Evolutionary conservation across 1,140 invertebrate genomes (phyloP), one percentile per base, ranked within the genome.

Genomic region (Cataglyphis hispanica): DNA sequence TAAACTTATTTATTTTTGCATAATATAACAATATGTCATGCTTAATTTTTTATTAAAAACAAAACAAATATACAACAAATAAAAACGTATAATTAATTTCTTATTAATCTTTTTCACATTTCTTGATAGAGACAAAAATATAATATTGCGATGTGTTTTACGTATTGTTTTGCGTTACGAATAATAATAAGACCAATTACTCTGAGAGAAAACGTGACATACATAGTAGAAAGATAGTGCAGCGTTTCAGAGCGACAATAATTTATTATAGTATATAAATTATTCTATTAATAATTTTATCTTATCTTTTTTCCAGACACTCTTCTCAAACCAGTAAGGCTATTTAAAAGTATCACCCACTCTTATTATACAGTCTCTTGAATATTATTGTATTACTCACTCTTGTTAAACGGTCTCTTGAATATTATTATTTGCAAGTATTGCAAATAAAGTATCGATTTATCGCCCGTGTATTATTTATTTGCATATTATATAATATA

Each of bases 161-260:
- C 19, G 19, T 64, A 25, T 31, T 37, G 31, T 64, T 34, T 31
- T 37, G 31, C n/a, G 13, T 37, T 66, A 64, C 25, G n/a, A 61
- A 78, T 78, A 78, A 53, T 78, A 67, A 66, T 83, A 83, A 31
- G 40, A 16, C 16, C 50, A 72, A 70, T 72, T 83, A 83, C 43
- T 27, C 34, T 58, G 22, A 81, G 50, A 37, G 13, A 46, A 46
- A 3, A 22, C 10, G 43, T 46, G 43, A 46, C 72, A 34, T 72
- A 72, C 11, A 70, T 40, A 11, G 40, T 37, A 72, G 31, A 50
- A 31, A 78, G 53, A 72, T 46, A 60, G 46, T 72, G 46, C 25
- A 27, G 43, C 66, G 22, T 22, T 64, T 70, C 37, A 60, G 34
- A 37, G 37, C 31, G 22, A 46, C 22, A 40, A 27, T 56, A 81